phyloP scores from a whole-genome alignment of 2,113 vertebrate genomes.

The Anseranas semipalmata region DNA sequence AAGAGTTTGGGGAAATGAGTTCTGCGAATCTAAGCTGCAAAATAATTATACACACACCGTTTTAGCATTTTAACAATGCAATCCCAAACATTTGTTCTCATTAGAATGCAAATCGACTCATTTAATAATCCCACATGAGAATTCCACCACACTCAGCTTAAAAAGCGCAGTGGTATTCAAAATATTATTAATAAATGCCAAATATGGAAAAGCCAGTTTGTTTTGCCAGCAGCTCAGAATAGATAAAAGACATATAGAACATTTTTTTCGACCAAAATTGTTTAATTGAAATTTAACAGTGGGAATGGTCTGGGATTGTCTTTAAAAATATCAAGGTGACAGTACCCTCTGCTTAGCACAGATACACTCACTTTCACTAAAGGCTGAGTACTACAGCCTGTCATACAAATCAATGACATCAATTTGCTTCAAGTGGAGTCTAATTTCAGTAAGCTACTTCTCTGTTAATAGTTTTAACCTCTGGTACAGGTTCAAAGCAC shows the following conservation, averaged over 20 bases:
- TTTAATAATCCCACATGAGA: slow-evolving; percentile 90
- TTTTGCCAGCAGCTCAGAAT: slow-evolving; percentile 73
- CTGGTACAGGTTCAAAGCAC: slow-evolving; percentile 57
- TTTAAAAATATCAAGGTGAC: slow-evolving; percentile 72
- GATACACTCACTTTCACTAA: slow-evolving; percentile 12
- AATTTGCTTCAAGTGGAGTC: slow-evolving; percentile 67
- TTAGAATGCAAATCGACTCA: slow-evolving; percentile 90
- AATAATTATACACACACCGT: slow-evolving; percentile 88
- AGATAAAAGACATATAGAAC: slow-evolving; percentile 78
- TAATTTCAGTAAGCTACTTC: slow-evolving; percentile 71
- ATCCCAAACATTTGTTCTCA: slow-evolving; percentile 90
- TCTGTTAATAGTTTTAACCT: slow-evolving; percentile 75
- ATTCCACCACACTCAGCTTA: slow-evolving; percentile 82
- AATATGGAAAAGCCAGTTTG: slow-evolving; percentile 75
- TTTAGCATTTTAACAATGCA: slow-evolving; percentile 95
- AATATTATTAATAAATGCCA: slow-evolving; percentile 87
- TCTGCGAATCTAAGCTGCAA: slow-evolving; percentile 85
- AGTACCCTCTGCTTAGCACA: slow-evolving; percentile 58
- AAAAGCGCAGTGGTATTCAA: slow-evolving; percentile 84
- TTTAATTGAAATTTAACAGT: slow-evolving; percentile 87
- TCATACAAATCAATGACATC: slow-evolving; percentile 74
- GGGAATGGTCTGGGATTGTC: slow-evolving; percentile 73
- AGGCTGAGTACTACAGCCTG: slow-evolving; percentile 51
- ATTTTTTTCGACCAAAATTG: slow-evolving; percentile 68
- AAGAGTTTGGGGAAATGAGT: slow-evolving; percentile 85